Evolutionary conservation across 1,140 invertebrate species (phyloP).

Genomic region (Scaptomyza montana): DNA sequence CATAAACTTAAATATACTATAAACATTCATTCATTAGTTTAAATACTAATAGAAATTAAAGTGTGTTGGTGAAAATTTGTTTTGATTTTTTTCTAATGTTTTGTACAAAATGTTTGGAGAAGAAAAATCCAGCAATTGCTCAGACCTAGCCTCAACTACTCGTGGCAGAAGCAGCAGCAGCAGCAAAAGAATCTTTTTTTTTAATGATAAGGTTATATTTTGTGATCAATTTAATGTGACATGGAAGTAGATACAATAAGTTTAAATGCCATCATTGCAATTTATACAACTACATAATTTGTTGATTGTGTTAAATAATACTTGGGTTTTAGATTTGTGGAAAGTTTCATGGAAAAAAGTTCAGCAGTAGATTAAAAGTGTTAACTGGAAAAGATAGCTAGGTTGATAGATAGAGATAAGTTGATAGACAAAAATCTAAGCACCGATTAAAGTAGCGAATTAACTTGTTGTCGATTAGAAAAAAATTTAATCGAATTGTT

Average conservation of each 20-base stretch:
- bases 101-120: constrained; percentile 62
- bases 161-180: constrained; percentile 42
- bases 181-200: background rate
- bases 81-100: constrained; percentile 40
- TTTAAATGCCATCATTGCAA: constrained; percentile 79
- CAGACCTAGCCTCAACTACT: constrained; percentile 59
- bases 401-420: constrained; percentile 9
- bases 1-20: constrained; percentile 69
- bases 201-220: constrained; percentile 9
- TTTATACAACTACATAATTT: constrained; percentile 42
- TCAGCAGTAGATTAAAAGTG: constrained; percentile 60
- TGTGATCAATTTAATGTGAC: constrained; percentile 43
- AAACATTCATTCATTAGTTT: constrained; percentile 67
- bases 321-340: constrained; percentile 56
- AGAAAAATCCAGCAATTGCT: too few relatives aligned
- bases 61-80: constrained; percentile 32
- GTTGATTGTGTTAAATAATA: constrained; percentile 76
- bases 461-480: constrained; percentile 57
- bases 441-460: constrained; percentile 60
- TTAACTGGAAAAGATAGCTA: constrained; percentile 35
- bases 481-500: constrained; percentile 60
- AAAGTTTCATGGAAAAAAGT: constrained; percentile 59
- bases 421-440: constrained; percentile 59
- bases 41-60: constrained; percentile 36
- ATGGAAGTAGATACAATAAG: constrained; percentile 68